Evolutionary conservation across 2,888 invertebrate genomes (phyloP), one percentile per base, ranked within the genome.

Genomic region (Myathropa florea): DNA sequence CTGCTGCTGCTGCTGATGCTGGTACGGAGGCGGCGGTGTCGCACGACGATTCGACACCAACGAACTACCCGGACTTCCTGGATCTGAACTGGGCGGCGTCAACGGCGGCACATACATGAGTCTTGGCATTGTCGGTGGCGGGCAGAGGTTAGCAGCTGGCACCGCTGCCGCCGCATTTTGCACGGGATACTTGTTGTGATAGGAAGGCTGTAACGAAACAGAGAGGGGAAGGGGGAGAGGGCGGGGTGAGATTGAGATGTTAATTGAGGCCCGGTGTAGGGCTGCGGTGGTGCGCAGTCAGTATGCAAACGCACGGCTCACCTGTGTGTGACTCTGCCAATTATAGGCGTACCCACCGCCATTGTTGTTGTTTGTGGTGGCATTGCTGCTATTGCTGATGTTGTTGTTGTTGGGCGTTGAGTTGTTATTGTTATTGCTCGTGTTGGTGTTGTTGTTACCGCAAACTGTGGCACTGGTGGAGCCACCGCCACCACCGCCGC

Each of bases 71-170:
- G 97, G 96, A 89, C 96, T 96, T 88, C 97, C 97, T 83, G 97
- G 97, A 91, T 97, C 97, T 77, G 97, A 97, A 92, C 96, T 96
- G 88, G 97, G 97, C 57, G 97, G 97, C 89, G 97, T 97, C 90
- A 97, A 93, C 57, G 97, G 97, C 24, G 97, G 96, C 92, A 96
- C 96, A 93, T 97, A 97, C 94, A 96, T 95, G 89, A 95, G 93
- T 91, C 95, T 93, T 83, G 94, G 93, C 81, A 87, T 87, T 76
- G 83, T 78, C 23, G 86, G 83, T 83, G 83, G 87, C 76, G 87
- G 83, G 79, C 83, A 83, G 79, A 87, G 83, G 71, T 83, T 87
- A 68, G 83, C 79, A 21, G 78, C 79, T 80, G 83, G 79, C 63
- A 80, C 83, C 10, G 64, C 71, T 30, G 87, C 83, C 36, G 87